Percentiles rank a stretch among this genome's conserved stretches.
phyloP scores from a whole-genome alignment of 1,140 invertebrate species.

The Neodiprion lecontei region DNA sequence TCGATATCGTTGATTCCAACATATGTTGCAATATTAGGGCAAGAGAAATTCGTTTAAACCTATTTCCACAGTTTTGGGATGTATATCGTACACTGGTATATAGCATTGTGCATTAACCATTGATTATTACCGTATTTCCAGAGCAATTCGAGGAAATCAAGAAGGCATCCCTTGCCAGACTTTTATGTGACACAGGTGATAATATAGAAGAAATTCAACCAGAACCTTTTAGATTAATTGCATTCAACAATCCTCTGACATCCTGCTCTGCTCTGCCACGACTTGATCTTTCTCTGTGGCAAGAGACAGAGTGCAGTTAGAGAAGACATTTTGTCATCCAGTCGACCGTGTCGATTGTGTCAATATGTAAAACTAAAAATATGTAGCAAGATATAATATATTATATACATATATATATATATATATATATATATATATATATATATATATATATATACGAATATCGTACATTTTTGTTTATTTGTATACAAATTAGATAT shows the following conservation, averaged over 20 bases:
- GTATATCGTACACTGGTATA: background rate
- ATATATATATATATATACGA: no score
- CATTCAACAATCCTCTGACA: conserved; percentile 56
- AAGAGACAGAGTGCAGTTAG: conserved; percentile 22
- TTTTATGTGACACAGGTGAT: conserved; percentile 68
- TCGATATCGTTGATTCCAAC: background rate
- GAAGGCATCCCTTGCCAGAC: conserved; percentile 61
- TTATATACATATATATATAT: no score
- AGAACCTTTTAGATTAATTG: conserved; percentile 26
- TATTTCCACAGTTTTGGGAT: background rate
- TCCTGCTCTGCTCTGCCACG: conserved; percentile 54
- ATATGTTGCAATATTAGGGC: conserved; percentile 11
- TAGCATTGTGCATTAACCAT: background rate
- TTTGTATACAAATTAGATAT: no score
- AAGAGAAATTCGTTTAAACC: background rate
- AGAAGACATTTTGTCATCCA: background rate
- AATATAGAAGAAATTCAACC: conserved; percentile 46
- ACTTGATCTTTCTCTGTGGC: conserved; percentile 58
- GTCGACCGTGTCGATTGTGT: background rate
- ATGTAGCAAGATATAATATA: no score
- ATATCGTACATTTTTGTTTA: no score
- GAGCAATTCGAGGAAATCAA: conserved; percentile 65
- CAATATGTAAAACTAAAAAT: no score
- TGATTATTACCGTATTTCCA: conserved; percentile 33
- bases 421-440: no score